phyloP scores from a whole-genome alignment of 1,140 invertebrate species.

The Hestina assimilis region DNA sequence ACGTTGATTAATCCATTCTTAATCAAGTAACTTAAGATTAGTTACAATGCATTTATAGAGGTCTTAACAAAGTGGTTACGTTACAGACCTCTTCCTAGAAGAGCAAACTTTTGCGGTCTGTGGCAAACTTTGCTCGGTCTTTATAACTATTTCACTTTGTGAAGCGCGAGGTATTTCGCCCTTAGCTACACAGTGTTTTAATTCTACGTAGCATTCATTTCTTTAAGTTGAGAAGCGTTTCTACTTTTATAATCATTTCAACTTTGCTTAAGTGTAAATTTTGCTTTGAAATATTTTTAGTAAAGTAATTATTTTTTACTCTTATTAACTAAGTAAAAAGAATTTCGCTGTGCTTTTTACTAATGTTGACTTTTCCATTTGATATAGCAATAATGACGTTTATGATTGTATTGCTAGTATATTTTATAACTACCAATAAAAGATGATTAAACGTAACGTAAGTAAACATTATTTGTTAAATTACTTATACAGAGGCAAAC shows the following conservation, averaged over 20 bases:
- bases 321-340: too few species aligned
- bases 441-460: too few species aligned
- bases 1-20: not conserved
- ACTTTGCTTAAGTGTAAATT: not conserved
- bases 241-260: not conserved
- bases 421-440: too few species aligned
- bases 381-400: too few species aligned
- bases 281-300: too few species aligned
- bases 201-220: not conserved
- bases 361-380: too few species aligned
- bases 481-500: too few species aligned
- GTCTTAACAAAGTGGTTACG: conserved; percentile 15
- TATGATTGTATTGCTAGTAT: too few species aligned
- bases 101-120: conserved; percentile 16
- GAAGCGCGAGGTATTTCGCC: conserved; percentile 13
- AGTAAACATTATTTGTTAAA: too few species aligned
- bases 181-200: not conserved
- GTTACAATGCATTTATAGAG: conserved; percentile 1
- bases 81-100: conserved; percentile 11
- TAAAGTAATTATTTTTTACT: not conserved
- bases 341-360: too few species aligned
- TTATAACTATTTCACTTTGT: conserved; percentile 30
- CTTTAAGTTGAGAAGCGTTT: not conserved
- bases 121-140: conserved; percentile 16
- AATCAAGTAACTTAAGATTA: conserved; percentile 10